Conservation (phyloP, 2,797 vertebrate genomes). For the Trichosurus vulpecula region DNA sequence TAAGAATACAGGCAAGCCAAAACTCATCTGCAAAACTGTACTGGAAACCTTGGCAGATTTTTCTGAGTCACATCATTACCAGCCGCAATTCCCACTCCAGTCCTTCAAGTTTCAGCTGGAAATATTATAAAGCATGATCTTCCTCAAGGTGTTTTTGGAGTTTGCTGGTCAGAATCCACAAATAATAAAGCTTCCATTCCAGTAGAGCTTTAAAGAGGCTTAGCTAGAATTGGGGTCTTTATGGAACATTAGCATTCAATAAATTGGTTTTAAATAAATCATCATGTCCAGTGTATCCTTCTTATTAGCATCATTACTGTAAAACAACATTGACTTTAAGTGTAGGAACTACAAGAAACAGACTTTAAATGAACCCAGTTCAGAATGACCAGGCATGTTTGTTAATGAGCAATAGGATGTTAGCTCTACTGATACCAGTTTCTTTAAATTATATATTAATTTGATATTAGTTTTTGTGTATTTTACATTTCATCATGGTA, state of each 20-base stretch:
- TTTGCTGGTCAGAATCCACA: conserved; percentile 53
- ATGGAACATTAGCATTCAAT: neutral
- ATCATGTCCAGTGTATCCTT: neutral
- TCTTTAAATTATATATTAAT: conserved; percentile 56
- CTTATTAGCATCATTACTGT: neutral
- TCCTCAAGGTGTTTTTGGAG: conserved; percentile 33
- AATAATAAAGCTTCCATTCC: neutral
- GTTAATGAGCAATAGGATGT: conserved; percentile 49
- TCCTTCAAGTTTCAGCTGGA: conserved; percentile 50
- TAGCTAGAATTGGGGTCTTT: neutral
- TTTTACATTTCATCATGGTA: conserved; percentile 43
- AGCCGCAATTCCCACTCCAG: neutral
- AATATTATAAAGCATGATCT: conserved; percentile 52
- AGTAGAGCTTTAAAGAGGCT: neutral
- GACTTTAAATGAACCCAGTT: conserved; percentile 43
- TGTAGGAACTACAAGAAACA: conserved; percentile 28
- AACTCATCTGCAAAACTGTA: neutral
- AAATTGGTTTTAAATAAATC: neutral
- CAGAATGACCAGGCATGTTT: conserved; percentile 45
- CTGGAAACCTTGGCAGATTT: neutral
- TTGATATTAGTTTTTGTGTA: conserved; percentile 49
- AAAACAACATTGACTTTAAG: neutral
- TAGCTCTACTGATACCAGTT: conserved; percentile 53
- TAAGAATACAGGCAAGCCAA: neutral
- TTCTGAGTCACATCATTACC: neutral